Conservation (phyloP, 64 coral and sea anemone genomes). For the Porites lutea region DNA sequence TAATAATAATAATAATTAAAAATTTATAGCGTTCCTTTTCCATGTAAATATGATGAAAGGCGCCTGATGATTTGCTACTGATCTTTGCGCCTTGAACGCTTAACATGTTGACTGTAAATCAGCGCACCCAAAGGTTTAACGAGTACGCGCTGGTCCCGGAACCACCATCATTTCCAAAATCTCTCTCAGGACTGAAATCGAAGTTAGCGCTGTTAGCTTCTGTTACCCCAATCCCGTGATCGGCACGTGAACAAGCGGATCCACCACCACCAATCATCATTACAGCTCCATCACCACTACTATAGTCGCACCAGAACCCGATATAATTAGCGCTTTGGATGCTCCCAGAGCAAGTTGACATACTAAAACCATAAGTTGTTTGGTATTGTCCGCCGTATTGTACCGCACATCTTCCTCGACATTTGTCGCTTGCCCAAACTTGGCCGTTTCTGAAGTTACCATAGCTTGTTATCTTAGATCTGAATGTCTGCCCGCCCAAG, state of each 20-base stretch:
- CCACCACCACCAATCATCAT: conserved; percentile 51
- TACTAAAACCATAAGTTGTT: not conserved
- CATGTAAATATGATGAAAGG: no score
- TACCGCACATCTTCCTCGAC: conserved; percentile 11
- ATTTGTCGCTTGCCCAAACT: conserved; percentile 26
- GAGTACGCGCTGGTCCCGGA: not conserved
- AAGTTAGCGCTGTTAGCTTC: not conserved
- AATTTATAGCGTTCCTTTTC: no score
- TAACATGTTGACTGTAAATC: not conserved
- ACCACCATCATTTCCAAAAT: not conserved
- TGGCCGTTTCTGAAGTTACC: not conserved
- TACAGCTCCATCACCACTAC: conserved; percentile 10
- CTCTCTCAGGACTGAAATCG: not conserved
- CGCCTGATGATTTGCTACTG: no score
- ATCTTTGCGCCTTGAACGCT: no score
- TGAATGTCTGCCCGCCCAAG: conserved; percentile 12
- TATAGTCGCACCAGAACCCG: conserved; percentile 40
- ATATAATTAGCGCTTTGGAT: conserved; percentile 15
- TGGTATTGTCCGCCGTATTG: conserved; percentile 33
- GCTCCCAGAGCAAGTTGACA: not conserved
- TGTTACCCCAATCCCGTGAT: conserved; percentile 38
- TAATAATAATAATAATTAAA: no score
- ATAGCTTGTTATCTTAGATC: conserved; percentile 40
- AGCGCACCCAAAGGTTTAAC: conserved; percentile 38
- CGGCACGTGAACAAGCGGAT: not conserved